Evolutionary conservation across 1,140 invertebrate species (phyloP).

Genomic region (Nasonia longicornis): DNA sequence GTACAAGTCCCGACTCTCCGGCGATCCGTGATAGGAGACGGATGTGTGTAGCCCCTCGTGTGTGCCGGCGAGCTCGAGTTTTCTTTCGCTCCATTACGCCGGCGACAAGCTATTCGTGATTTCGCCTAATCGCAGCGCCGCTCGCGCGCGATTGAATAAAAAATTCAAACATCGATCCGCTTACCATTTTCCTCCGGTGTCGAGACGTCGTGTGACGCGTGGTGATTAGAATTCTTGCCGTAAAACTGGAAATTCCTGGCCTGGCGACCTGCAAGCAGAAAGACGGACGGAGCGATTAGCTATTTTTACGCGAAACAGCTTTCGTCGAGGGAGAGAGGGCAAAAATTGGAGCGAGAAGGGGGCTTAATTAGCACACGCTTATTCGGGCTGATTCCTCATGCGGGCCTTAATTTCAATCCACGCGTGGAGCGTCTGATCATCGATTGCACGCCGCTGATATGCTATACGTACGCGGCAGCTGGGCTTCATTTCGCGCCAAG

Average conservation of each 20-base stretch:
- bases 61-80: too few relatives aligned
- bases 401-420: background rate
- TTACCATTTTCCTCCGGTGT: slow-evolving; percentile 48
- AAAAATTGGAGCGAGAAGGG: background rate
- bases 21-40: background rate
- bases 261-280: slow-evolving; percentile 57
- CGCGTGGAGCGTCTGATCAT: background rate
- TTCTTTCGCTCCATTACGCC: too few relatives aligned
- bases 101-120: too few relatives aligned
- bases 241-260: slow-evolving; percentile 58
- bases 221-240: slow-evolving; percentile 57
- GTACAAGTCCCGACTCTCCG: background rate
- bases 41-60: too few relatives aligned
- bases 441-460: background rate
- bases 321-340: background rate
- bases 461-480: background rate
- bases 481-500: background rate
- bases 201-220: slow-evolving; percentile 50
- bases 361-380: background rate
- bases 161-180: background rate
- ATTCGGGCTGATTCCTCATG: background rate
- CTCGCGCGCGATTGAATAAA: background rate
- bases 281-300: too few relatives aligned
- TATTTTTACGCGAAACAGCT: background rate
- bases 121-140: too few relatives aligned